Evolutionary conservation across 2,797 vertebrate species (phyloP).

Genomic region (Scolopax bukidnonensis): DNA sequence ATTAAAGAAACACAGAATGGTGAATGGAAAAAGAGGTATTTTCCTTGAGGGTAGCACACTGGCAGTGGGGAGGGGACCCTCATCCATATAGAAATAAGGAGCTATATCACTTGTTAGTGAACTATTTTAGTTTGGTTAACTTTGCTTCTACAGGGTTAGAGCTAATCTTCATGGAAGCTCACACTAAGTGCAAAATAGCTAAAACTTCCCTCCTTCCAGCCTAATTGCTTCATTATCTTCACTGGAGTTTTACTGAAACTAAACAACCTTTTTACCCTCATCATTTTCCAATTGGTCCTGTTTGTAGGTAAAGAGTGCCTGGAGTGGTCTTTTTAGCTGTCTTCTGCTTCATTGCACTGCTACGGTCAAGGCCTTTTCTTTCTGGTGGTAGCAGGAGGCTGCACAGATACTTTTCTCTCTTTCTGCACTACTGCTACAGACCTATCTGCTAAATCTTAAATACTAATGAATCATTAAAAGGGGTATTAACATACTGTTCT

Average conservation of each 20-base stretch:
- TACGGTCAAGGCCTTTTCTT: background rate
- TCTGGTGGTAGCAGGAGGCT: background rate
- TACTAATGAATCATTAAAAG: constrained; percentile 44
- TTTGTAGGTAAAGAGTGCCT: background rate
- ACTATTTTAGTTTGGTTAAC: background rate
- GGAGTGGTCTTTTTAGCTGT: background rate
- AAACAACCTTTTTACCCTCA: background rate
- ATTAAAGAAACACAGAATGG: background rate
- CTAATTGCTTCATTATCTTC: background rate
- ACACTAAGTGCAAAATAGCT: background rate
- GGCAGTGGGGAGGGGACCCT: background rate
- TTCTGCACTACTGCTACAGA: background rate
- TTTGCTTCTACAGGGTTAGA: background rate
- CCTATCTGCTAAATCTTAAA: constrained; percentile 45
- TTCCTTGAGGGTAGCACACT: background rate
- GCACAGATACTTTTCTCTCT: background rate
- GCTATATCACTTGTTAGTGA: background rate
- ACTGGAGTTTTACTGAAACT: background rate
- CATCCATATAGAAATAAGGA: background rate
- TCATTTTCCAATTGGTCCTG: rapidly evolving
- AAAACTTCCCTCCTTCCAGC: background rate
- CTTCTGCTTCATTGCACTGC: background rate
- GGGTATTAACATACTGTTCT: constrained; percentile 18
- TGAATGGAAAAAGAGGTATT: background rate
- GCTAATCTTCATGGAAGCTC: background rate